Percentiles rank a stretch among this genome's conserved stretches.
These are phyloP conservation scores for Phycodurus eques DNA, from an alignment of 2,113 vertebrate species.

Conservation along the genomic window DNA sequence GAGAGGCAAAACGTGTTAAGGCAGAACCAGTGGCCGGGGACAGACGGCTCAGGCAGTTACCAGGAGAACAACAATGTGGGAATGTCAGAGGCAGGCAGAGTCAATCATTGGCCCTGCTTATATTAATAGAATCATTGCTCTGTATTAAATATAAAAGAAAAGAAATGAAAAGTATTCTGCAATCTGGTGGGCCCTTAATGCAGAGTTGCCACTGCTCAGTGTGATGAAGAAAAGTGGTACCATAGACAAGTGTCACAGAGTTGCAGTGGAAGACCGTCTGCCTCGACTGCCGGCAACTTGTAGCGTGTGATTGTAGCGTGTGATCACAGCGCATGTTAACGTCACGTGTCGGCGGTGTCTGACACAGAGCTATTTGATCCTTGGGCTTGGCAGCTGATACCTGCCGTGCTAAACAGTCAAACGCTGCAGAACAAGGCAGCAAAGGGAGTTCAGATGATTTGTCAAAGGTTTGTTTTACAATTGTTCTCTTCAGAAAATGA, in stretches of 20 bases:
- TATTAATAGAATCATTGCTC: background rate
- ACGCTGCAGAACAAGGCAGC: background rate
- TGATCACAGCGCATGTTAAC: background rate
- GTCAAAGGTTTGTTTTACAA: background rate
- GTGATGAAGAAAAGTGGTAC: background rate
- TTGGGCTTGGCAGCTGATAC: background rate
- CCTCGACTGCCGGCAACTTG: background rate
- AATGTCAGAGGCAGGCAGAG: too few species aligned
- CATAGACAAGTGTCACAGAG: background rate
- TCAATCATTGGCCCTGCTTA: too few species aligned
- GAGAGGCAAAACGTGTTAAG: too few species aligned
- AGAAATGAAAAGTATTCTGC: background rate
- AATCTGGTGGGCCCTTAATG: background rate
- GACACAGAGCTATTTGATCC: background rate
- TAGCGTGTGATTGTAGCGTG: background rate
- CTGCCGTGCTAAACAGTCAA: background rate
- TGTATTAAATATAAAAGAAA: too few species aligned
- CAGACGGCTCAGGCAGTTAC: too few species aligned
- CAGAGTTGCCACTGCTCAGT: background rate
- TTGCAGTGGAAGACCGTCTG: background rate
- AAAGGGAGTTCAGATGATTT: background rate
- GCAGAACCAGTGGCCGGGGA: too few species aligned
- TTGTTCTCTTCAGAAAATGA: background rate
- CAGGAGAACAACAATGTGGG: too few species aligned
- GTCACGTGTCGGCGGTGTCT: background rate